Base-by-base conservation (phyloP, 2,113 vertebrate genomes). In the Vimba vimba region DNA sequence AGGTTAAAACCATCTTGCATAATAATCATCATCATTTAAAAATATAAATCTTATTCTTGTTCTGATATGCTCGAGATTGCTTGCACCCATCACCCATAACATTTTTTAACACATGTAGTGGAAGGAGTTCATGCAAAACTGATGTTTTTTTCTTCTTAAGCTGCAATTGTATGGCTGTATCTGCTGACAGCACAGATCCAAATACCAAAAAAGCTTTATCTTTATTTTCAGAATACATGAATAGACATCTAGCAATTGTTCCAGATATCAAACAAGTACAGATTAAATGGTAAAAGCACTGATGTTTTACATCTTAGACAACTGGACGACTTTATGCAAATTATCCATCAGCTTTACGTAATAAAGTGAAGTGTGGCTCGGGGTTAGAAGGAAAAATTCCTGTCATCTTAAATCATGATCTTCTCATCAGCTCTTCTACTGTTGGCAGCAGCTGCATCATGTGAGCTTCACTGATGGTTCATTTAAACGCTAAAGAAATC, bases 101-200 rank as follows among this genome's bases (percentile, higher is more conserved):
- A 6, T 36, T 36, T 36, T 36, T 36, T 36, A 36, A 36, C 36
- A 12, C 45, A 47, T 47, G 45, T 12, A 47, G 45, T 47, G 45
- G 11, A 47, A 74, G 71, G 10, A n/a, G 39, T 74, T 45, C 3
- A 74, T 74, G 71, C 71, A 74, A 74, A 74, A n/a, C 23, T 47
- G 21, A 47, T 74, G 39, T n/a, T 11, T 74, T 2, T 57, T 57
- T 30, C 30, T 78, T 64, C 8, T 30, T 23, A 57, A 78, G 9
- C 17, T 21, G 15, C 64, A 2, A 15, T 15, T 64, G 30, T 23
- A 3, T 36, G 30, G 36, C 21, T 71, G 30, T 36, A 21, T 36
- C 39, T 5, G 4, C 36, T 43, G 36, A 55, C 15, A n/a, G 39
- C 36, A n/a, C 7, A 33, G 45, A 6, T 77, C 27, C 4, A 12